Conservation (phyloP, 2,797 vertebrate species). For the Periparus ater region DNA sequence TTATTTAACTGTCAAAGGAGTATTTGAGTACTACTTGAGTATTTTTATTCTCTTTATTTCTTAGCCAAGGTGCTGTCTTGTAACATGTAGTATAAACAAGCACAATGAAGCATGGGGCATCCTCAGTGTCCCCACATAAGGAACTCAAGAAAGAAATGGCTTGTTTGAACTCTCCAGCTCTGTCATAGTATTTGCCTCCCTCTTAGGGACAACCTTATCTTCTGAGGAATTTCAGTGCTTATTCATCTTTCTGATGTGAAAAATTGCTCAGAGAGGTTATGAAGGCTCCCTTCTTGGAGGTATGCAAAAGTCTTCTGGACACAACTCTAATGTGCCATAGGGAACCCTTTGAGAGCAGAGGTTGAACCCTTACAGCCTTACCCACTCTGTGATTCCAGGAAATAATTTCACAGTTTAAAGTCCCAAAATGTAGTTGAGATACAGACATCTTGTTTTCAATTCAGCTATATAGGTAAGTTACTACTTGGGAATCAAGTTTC, state of each 20-base stretch:
- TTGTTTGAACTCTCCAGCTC: background rate
- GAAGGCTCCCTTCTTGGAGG: background rate
- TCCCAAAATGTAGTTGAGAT: background rate
- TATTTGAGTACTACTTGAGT: background rate
- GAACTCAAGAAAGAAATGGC: background rate
- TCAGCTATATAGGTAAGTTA: background rate
- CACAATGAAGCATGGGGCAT: fast-evolving
- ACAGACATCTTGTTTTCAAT: background rate
- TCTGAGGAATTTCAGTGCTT: background rate
- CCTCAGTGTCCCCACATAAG: background rate
- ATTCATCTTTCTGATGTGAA: background rate
- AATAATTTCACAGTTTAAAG: background rate
- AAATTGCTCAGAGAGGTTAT: background rate
- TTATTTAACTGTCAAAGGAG: background rate
- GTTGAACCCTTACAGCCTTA: background rate
- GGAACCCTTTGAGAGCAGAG: background rate
- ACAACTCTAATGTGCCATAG: background rate
- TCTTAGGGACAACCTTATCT: background rate
- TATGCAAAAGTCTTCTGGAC: background rate
- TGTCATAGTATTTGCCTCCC: background rate
- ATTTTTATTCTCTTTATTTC: background rate
- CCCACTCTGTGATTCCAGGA: background rate
- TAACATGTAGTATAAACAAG: fast-evolving
- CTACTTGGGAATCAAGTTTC: background rate
- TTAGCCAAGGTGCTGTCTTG: background rate